Conservation (phyloP, 2,888 invertebrate genomes). For the Hydriomena furcata region DNA sequence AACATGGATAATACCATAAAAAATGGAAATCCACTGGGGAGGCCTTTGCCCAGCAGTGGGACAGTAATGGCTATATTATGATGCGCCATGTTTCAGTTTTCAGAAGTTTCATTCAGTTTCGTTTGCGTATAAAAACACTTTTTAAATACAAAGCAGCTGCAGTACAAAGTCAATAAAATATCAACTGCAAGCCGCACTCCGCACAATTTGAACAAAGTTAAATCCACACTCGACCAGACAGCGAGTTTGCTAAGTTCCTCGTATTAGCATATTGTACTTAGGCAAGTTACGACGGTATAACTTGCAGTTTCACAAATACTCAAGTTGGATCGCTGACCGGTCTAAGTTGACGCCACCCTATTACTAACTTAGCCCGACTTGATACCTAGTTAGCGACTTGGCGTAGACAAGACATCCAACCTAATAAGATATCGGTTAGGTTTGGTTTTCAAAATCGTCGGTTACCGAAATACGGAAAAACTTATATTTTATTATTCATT, state of each 20-base stretch:
- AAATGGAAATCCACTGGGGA: too few species aligned
- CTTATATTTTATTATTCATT: too few species aligned
- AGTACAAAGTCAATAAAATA: slow-evolving; percentile 3
- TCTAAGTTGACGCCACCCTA: slow-evolving; percentile 23
- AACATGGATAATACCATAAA: too few species aligned
- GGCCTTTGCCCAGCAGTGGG: too few species aligned
- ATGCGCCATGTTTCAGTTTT: too few species aligned
- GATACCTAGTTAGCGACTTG: slow-evolving; percentile 1
- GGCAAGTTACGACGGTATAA: slow-evolving; percentile 28
- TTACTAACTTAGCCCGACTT: slow-evolving; percentile 15
- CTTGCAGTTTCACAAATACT: slow-evolving; percentile 33
- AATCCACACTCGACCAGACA: slow-evolving; percentile 22
- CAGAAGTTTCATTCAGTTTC: too few species aligned
- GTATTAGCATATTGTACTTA: slow-evolving; percentile 37
- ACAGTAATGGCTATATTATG: too few species aligned
- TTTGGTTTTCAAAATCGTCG: too few species aligned
- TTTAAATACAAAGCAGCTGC: not conserved
- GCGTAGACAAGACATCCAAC: too few species aligned
- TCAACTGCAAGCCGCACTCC: not conserved
- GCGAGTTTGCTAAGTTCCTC: slow-evolving; percentile 17
- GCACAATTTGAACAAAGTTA: slow-evolving; percentile 19
- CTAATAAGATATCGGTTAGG: too few species aligned
- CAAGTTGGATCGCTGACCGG: slow-evolving; percentile 33
- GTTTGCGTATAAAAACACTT: too few species aligned
- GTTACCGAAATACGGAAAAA: too few species aligned